Base-by-base conservation (phyloP, 2,113 vertebrate genomes). In the Microcebus murinus region DNA sequence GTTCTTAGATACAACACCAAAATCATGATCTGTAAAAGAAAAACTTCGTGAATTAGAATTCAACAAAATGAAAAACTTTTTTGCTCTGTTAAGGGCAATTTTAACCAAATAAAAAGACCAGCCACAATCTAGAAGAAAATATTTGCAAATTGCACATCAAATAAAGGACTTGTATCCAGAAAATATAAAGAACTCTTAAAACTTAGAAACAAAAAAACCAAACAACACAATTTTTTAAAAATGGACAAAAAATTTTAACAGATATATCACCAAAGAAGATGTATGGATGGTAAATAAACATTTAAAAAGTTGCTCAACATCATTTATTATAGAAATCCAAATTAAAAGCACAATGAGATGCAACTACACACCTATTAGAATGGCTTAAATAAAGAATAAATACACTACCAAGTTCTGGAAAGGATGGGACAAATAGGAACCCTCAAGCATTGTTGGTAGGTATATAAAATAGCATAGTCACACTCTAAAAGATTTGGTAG, bases 181-280 rank as follows among this genome's bases (percentile, higher is more conserved):
- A 80, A 50, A 95, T 65, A 68, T 83, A 59, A 79, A 67, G 17
- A 73, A 81, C 29, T 45, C 29, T 90, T 42, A 90, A 93, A 90
- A 87, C 9, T 70, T 45, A 45, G 45, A 45, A n/a, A 18, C 20
- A n/a, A 18, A 71, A 42, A 11, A 52, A 59, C 14, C 13, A 48
- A 91, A 73, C 31, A 74, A 83, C 2, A 21, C 1, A 39, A 34
- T 65, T 80, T 63, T 21, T 11, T 61, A 91, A 67, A 88, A 86
- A 52, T 36, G 7, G 12, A 9, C 34, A 71, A 25, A 86, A 48
- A 6, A 27, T 55, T 86, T 77, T 42, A 77, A 87, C 42, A 87
- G 20, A 14, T 36, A 36, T 23, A 65, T 89, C 9, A 68, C 29
- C 36, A 84, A 82, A 91, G 57, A 80, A 73, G 25, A 45, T 67